Evolutionary conservation across 2,113 vertebrate species (phyloP).

Genomic region (Falcunculus frontatus): DNA sequence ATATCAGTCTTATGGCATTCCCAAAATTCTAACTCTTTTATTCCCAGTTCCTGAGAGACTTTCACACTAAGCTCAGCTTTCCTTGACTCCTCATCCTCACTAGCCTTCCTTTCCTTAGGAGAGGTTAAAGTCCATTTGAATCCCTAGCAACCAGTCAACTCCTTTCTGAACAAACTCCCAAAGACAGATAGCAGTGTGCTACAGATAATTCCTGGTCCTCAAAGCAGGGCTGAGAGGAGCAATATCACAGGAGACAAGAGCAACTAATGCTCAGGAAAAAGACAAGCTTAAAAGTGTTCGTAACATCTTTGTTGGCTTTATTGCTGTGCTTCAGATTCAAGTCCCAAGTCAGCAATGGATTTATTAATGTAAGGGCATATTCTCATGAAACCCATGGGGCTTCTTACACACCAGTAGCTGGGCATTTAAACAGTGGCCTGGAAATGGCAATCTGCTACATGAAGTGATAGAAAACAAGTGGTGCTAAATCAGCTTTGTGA

Average conservation of each 20-base stretch:
- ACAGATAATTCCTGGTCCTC: not conserved
- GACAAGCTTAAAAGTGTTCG: not conserved
- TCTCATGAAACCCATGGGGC: not conserved
- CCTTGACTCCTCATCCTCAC: not conserved
- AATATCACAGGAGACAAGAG: not conserved
- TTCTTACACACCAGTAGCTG: not conserved
- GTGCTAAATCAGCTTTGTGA: not conserved
- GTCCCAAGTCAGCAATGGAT: not conserved
- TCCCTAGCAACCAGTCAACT: not conserved
- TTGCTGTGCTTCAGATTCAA: not conserved
- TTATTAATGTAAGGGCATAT: not conserved
- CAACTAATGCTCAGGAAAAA: not conserved
- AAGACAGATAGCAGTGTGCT: not conserved
- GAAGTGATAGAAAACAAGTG: not conserved
- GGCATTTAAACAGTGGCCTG: not conserved
- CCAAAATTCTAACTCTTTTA: not conserved
- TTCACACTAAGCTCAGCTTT: not conserved
- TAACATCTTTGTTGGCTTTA: not conserved
- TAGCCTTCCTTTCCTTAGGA: not conserved
- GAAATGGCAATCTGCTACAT: not conserved
- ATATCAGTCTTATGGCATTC: not conserved
- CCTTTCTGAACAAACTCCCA: not conserved
- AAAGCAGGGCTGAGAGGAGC: not conserved
- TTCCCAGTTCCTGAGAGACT: not conserved
- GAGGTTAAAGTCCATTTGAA: not conserved